Conservation (phyloP, 2,797 vertebrate genomes). For the Gymnothorax reevesii region DNA sequence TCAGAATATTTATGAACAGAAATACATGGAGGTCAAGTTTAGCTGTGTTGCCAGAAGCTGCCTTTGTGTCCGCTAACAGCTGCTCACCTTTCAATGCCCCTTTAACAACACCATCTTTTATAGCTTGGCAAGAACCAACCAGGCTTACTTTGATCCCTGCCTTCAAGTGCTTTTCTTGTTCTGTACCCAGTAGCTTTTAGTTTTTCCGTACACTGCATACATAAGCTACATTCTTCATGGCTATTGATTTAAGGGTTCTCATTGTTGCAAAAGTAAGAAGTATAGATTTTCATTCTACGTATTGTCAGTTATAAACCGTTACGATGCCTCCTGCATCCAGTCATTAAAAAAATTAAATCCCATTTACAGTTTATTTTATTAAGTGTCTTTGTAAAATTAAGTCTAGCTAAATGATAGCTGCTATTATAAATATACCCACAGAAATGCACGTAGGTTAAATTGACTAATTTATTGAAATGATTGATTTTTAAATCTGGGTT, state of each 20-base stretch:
- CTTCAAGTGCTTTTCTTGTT: not conserved
- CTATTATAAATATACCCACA: not conserved
- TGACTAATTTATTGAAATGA: not conserved
- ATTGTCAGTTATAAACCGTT: not conserved
- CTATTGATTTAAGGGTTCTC: not conserved
- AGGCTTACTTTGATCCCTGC: too few species aligned
- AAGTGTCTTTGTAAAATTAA: not conserved
- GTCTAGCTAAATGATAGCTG: not conserved
- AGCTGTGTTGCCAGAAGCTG: too few species aligned
- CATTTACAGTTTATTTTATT: not conserved
- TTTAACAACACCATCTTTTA: too few species aligned
- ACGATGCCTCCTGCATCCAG: not conserved
- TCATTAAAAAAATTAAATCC: not conserved
- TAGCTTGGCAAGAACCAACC: too few species aligned
- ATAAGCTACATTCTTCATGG: not conserved
- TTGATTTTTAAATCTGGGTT: not conserved
- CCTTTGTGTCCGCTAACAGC: too few species aligned
- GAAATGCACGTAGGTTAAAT: not conserved
- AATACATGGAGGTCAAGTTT: too few species aligned
- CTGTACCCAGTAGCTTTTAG: not conserved
- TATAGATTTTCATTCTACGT: not conserved
- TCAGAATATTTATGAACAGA: too few species aligned
- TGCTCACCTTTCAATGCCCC: too few species aligned
- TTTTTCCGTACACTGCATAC: not conserved
- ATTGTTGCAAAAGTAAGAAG: not conserved